Evolutionary conservation across 2,797 vertebrate species (phyloP).

Genomic region (Cuculus canorus): DNA sequence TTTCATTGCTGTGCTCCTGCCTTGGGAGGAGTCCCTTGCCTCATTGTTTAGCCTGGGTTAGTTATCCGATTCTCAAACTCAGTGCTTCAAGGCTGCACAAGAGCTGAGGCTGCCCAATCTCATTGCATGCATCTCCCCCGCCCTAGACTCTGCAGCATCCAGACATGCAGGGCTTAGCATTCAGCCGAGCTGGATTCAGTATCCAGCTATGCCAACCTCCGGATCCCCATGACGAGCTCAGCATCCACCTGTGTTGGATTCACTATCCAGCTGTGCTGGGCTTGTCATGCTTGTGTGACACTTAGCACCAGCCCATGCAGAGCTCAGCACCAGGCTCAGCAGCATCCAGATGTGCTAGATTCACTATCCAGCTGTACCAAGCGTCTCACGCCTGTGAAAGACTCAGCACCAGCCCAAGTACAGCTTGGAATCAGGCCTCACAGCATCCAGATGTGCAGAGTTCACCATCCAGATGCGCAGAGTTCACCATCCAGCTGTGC

Average conservation of each 20-base stretch:
- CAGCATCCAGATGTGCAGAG: background rate
- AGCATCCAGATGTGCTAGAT: background rate
- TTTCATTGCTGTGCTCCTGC: background rate
- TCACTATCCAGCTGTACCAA: background rate
- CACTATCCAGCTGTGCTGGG: background rate
- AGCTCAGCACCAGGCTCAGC: background rate
- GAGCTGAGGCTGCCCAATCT: background rate
- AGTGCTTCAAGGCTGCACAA: rapidly evolving
- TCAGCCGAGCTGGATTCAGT: background rate
- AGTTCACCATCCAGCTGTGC: background rate
- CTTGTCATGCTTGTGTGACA: rapidly evolving
- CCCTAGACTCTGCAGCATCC: background rate
- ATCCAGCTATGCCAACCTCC: background rate
- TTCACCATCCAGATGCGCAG: background rate
- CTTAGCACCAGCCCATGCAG: background rate
- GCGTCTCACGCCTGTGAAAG: rapidly evolving
- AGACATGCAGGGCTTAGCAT: background rate
- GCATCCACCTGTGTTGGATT: background rate
- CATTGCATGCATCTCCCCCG: too few relatives aligned
- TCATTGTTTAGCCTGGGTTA: rapidly evolving
- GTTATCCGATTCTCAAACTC: rapidly evolving
- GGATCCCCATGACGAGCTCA: too few relatives aligned
- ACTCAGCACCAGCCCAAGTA: rapidly evolving
- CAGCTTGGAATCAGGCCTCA: background rate
- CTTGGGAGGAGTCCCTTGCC: rapidly evolving